Percentiles rank a stretch among this genome's conserved stretches.
These are phyloP conservation scores for Lophochroa leadbeateri DNA, from an alignment of 2,113 vertebrate species.

Conservation along the genomic window DNA sequence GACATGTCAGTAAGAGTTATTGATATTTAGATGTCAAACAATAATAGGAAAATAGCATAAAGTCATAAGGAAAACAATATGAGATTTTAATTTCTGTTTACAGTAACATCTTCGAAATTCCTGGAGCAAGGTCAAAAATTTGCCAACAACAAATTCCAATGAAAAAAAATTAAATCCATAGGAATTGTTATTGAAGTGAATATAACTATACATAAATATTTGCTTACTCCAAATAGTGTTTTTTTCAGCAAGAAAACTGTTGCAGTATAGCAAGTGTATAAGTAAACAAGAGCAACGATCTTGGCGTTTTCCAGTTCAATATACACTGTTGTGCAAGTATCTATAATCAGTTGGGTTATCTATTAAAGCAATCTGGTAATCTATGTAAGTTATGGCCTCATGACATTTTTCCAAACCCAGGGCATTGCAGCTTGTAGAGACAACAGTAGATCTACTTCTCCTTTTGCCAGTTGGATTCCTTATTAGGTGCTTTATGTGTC, in stretches of 20 bases:
- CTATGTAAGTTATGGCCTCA: rapidly evolving
- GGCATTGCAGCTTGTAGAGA: neutral
- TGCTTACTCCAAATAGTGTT: neutral
- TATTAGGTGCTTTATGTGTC: neutral
- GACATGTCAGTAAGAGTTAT: neutral
- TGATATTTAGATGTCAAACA: neutral
- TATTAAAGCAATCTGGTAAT: neutral
- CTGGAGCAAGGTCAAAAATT: neutral
- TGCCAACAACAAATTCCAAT: neutral
- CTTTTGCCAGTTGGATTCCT: neutral
- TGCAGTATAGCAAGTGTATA: neutral
- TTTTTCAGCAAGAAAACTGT: neutral
- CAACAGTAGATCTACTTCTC: neutral
- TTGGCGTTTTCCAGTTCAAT: neutral
- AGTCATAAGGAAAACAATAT: neutral
- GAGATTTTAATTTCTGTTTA: neutral
- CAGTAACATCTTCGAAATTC: neutral
- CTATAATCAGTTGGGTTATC: neutral
- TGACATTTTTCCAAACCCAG: neutral
- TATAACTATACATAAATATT: neutral
- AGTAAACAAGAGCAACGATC: neutral
- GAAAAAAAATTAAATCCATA: neutral
- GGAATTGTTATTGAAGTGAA: neutral
- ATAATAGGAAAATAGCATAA: neutral
- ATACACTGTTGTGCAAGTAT: neutral